Evolutionary conservation across 2,888 invertebrate species (phyloP), one percentile per base, ranked within the genome.

Genomic region (Meteorus cinctellus): DNA sequence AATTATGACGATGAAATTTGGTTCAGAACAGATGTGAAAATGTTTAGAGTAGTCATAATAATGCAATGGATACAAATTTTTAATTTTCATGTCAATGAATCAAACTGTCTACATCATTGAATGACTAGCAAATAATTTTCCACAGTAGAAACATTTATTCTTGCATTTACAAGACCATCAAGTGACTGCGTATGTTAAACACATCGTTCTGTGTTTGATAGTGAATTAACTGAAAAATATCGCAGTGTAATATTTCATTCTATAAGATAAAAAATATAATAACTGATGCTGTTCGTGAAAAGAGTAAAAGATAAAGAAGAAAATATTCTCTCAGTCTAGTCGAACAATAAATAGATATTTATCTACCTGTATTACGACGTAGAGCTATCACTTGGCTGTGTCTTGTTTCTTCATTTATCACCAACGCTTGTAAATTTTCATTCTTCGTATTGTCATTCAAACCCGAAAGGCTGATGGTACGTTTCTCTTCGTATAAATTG

Each of bases 371-470:
- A 29, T 72, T 63, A 55, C 51, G 34, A 31, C 72, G 51, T 14
- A 72, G 10, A 24, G 29, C 12, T 24, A 72, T 34, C 19, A 72
- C 31, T 65, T 72, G 65, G 19, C 27, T 65, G 14, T 55, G 48
- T 34, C 62, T 62, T n/a, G 74, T 74, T 34, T 74, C 62, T 31
- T 62, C 68, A 62, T 31, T 72, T 48, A 72, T 31, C 51, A 62
- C 69, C 31, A 68, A 29, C 6, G 59, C 14, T 29, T 69, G 74
- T 34, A 69, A 62, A 51, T 74, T 62, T 14, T 19, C 31, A 41
- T 68, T 85, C 78, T 91, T 90, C 34, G 88, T 79, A 71, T 90
- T 90, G 63, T 89, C 82, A 79, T 90, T 87, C 6, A 89, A 84
- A 19, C 78, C 83, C 2, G 86, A 83, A 69, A 80, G 71, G 12